Percentiles rank a stretch among this genome's conserved stretches.
Evolutionary conservation across 1,140 invertebrate species (phyloP).

Genomic region (Harpegnathos saltator): DNA sequence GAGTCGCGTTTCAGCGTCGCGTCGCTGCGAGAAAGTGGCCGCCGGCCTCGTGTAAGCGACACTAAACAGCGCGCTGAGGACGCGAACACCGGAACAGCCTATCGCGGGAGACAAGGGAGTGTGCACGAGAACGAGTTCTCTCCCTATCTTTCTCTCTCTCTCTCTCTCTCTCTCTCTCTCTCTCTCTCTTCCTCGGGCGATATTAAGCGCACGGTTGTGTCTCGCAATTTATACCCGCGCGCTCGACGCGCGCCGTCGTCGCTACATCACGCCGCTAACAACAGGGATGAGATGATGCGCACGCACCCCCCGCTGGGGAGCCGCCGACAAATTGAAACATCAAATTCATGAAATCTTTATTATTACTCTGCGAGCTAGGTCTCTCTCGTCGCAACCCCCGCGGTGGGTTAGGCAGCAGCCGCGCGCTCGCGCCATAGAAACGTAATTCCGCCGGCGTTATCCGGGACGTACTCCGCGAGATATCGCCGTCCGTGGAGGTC

Average conservation of each 20-base stretch:
- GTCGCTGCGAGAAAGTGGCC: not conserved
- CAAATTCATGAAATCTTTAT: conserved; percentile 56
- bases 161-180: too few relatives aligned
- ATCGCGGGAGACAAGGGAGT: not conserved
- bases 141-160: too few relatives aligned
- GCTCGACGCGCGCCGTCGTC: conserved; percentile 33
- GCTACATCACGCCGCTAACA: conserved; percentile 52
- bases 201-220: conserved; percentile 40
- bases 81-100: conserved; percentile 33
- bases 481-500: conserved; percentile 7
- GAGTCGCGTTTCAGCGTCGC: conserved; percentile 26
- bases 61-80: conserved; percentile 38
- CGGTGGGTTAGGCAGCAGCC: too few relatives aligned
- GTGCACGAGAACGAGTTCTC: not conserved
- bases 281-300: conserved; percentile 47
- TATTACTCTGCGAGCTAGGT: conserved; percentile 19
- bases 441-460: not conserved
- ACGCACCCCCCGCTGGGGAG: not conserved
- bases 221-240: conserved; percentile 56
- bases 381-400: too few relatives aligned
- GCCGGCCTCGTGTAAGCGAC: conserved; percentile 45
- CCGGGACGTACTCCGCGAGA: not conserved
- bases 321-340: conserved; percentile 58
- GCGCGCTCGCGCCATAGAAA: not conserved
- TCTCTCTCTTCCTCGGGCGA: not conserved